Base-by-base conservation (phyloP, 1,140 invertebrate genomes). In the Pristionchus pacificus region DNA sequence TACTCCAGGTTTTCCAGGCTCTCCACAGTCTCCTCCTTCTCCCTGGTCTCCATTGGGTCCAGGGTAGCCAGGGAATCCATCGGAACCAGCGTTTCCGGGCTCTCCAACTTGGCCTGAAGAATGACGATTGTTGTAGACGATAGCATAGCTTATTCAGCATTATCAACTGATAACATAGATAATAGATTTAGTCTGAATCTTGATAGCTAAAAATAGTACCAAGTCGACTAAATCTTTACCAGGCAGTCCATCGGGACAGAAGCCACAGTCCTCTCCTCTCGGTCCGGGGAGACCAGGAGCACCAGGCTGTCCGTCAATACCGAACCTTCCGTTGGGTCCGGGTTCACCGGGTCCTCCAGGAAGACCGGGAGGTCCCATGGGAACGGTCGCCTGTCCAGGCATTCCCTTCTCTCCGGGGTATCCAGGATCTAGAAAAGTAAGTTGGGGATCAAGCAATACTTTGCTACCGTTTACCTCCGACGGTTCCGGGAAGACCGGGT, bases 351-450 rank as follows among this genome's bases (percentile, higher is more conserved):
- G 81, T 27, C 57, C 59, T 59, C 81, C 81, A 33, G 69, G 63
- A 13, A 82, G 68, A n/a, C 81, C 81, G 1, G 66, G 30, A 33
- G 70, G 65, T 33, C 81, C 81, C n/a, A 62, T 62, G 30, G 81
- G 81, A 24, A 78, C 72, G 60, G 77, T 84, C 14, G 77, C 77
- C 2, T 84, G 82, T 60, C 81, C 81, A 60, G 81, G 81, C 70
- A 82, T 84, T 59, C 81, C 81, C 62, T 83, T 83, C 69, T 70
- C 63, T 62, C 81, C 81, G 14, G 76, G 28, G 28, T 49, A 60
- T 25, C 81, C 81, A 58, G 74, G 62, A 57, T 78, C 80, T n/a
- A n/a, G n/a, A n/a, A n/a, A n/a, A n/a, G n/a, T n/a, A n/a, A n/a
- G n/a, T n/a, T n/a, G n/a, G n/a, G n/a, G n/a, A n/a, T n/a, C n/a